Percentiles rank a stretch among this genome's conserved stretches.
Evolutionary conservation across 2,888 invertebrate genomes (phyloP).

Genomic region (Apeira syringaria): DNA sequence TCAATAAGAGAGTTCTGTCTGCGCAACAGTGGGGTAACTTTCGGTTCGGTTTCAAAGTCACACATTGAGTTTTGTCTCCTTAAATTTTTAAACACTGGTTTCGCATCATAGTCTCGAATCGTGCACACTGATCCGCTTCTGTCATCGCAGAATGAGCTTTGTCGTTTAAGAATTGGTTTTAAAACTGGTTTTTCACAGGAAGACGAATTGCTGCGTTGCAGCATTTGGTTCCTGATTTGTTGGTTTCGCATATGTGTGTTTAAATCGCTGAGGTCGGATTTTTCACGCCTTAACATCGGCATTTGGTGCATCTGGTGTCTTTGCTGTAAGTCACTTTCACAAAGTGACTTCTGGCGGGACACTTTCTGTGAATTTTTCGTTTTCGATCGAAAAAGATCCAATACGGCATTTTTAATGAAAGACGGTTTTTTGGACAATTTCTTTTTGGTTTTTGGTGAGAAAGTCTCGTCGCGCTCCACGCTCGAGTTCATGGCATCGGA

Average conservation of each 20-base stretch:
- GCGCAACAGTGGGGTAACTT: constrained; percentile 78
- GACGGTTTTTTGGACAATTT: constrained; percentile 82
- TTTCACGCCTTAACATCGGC: constrained; percentile 73
- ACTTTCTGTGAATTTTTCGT: constrained; percentile 76
- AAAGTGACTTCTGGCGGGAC: constrained; percentile 77
- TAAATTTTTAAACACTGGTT: constrained; percentile 64
- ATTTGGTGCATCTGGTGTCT: constrained; percentile 59
- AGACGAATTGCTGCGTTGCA: constrained; percentile 78
- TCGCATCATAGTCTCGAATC: constrained; percentile 73
- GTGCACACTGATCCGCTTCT: constrained; percentile 73
- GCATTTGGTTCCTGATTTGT: constrained; percentile 73
- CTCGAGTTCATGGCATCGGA: constrained; percentile 79
- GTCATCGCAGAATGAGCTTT: constrained; percentile 78
- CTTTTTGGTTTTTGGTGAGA: constrained; percentile 83
- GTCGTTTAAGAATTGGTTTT: constrained; percentile 77
- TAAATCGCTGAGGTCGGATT: constrained; percentile 72
- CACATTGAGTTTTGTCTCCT: constrained; percentile 79
- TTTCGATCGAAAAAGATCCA: constrained; percentile 81
- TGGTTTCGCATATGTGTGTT: constrained; percentile 71
- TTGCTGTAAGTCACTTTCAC: constrained; percentile 76
- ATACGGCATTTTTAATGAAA: constrained; percentile 80
- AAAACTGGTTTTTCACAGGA: constrained; percentile 75
- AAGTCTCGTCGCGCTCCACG: constrained; percentile 77
- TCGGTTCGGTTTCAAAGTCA: constrained; percentile 81
- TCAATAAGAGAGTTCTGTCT: constrained; percentile 81